These are phyloP conservation scores for Drosophila paulistorum DNA, from an alignment of 1,140 invertebrate species.

Conservation along the genomic window DNA sequence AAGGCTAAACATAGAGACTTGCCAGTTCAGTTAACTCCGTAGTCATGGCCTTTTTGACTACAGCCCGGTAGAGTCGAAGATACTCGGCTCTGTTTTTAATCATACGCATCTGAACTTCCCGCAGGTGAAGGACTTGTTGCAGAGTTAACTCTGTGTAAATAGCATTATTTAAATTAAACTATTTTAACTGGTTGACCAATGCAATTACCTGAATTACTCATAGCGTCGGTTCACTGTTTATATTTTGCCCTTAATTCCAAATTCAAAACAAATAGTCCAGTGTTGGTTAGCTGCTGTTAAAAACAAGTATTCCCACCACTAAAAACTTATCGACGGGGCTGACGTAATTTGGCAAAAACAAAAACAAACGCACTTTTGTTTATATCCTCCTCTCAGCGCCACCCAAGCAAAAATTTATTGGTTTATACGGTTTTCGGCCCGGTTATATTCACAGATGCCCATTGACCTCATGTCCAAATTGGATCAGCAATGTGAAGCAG, in stretches of 20 bases:
- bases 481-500: slow-evolving; percentile 24
- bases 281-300: too few species aligned
- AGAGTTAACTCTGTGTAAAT: slow-evolving; percentile 44
- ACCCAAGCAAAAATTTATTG: neutral
- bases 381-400: slow-evolving; percentile 40
- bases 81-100: slow-evolving; percentile 39
- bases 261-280: too few species aligned
- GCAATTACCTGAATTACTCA: slow-evolving; percentile 32
- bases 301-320: too few species aligned
- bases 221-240: too few species aligned
- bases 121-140: slow-evolving; percentile 44
- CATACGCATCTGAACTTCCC: slow-evolving; percentile 35
- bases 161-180: neutral
- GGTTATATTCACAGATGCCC: slow-evolving; percentile 3
- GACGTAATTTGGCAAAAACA: slow-evolving; percentile 56
- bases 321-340: neutral
- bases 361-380: slow-evolving; percentile 61
- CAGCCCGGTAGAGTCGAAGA: slow-evolving; percentile 48
- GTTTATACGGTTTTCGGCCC: slow-evolving; percentile 20
- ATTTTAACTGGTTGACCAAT: neutral
- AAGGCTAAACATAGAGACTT: neutral
- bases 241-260: too few species aligned
- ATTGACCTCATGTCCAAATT: neutral
- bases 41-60: slow-evolving; percentile 50
- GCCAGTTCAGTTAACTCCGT: slow-evolving; percentile 58